Base-by-base conservation (phyloP, 2,797 vertebrate species). In the Podarcis siculus region DNA sequence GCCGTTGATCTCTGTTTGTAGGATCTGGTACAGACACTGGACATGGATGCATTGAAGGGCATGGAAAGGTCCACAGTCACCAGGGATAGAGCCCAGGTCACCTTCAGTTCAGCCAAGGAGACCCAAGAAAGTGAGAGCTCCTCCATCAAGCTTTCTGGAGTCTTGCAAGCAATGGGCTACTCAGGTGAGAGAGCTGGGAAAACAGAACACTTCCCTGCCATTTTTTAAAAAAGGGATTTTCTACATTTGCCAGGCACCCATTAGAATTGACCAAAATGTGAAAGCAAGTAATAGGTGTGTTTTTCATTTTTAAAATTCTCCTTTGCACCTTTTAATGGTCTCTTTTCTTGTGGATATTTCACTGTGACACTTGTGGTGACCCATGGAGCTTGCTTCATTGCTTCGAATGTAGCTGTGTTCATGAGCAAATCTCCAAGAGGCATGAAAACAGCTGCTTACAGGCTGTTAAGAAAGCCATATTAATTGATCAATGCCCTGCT, bases 11-110 rank as follows among this genome's bases (percentile, higher is more conserved):
- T n/a, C 92, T 93, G 90, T 76, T 90, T 94, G 84, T 91, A 99
- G 98, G 97, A 98, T 55, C 89, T 96, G 85, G 94, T 98, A 61
- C 97, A 98, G 87, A 96, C 95, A 23, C 92, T 98, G 94, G 97
- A 97, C 78, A 66, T 90, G 3, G 96, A 97, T 89, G 95, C 95
- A 82, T 45, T 95, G 81, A 97, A 93, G 87, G 79, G 89, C 81
- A 90, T 96, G 13, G 95, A 96, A 90, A 97, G 96, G 77, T 90
- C 72, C 61, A 87, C 82, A 42, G 13, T 69, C 3, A 42, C 25
- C 27, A 71, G 2, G 64, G 69, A 78, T 3, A 30, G 61, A 64
- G 23, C 76, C 6, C 73, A 85, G 72, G 92, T 78, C 13, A 91
- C 76, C 79, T 86, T 71, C 80, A 1, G 67, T 85, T 78, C 90